phyloP scores from a whole-genome alignment of 2,888 invertebrate genomes.

The Melipona beecheii region DNA sequence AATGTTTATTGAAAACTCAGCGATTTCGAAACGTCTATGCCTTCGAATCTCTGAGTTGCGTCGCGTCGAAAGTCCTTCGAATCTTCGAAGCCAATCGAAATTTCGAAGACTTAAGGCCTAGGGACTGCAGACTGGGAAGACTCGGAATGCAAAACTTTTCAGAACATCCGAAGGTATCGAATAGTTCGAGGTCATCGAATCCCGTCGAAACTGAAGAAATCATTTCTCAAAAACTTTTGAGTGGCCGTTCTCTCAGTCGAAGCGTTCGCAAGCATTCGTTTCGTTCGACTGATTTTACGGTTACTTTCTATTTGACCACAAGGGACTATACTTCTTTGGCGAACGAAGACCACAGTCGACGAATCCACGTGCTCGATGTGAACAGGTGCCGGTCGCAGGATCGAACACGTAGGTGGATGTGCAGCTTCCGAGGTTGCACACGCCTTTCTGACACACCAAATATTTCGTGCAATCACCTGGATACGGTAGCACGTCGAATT shows the following conservation, averaged over 20 bases:
- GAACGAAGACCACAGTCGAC: conserved; percentile 31
- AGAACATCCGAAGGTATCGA: not conserved
- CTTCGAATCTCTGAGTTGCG: no score
- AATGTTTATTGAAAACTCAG: not conserved
- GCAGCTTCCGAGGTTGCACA: conserved; percentile 44
- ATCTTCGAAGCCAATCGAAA: no score
- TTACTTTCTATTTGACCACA: conserved; percentile 3
- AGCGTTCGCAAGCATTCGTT: not conserved
- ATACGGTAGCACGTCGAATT: conserved; percentile 36
- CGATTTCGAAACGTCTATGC: not conserved
- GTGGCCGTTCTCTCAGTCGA: not conserved
- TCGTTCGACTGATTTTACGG: not conserved
- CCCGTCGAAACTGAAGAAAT: not conserved
- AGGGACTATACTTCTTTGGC: conserved; percentile 32
- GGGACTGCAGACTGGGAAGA: not conserved
- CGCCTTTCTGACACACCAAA: conserved; percentile 39
- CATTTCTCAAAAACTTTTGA: not conserved
- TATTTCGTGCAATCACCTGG: conserved; percentile 49
- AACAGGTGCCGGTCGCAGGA: conserved; percentile 44
- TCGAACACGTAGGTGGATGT: conserved; percentile 55
- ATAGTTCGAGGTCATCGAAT: not conserved
- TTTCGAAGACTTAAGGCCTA: no score
- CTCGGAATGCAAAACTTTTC: not conserved
- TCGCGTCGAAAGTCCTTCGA: no score
- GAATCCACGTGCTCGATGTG: conserved; percentile 26